A percentile compares a stretch with the other conserved stretches of the same genome.
These are phyloP conservation scores for Parauchenoglanis punctatus DNA, from an alignment of 2,797 vertebrate genomes.

Conservation along the genomic window DNA sequence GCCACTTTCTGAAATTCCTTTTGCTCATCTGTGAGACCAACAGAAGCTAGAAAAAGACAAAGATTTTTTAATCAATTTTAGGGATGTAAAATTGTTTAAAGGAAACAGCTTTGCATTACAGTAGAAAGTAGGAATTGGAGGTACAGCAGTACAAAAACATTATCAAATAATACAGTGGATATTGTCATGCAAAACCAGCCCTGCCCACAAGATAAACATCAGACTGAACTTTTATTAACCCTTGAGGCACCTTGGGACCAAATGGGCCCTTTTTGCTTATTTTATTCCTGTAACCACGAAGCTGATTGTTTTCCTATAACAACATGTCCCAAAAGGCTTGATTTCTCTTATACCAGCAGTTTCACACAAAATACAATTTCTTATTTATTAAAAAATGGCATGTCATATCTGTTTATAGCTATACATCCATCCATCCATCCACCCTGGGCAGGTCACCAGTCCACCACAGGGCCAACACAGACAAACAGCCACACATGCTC, in stretches of 20 bases:
- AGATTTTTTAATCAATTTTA: neutral
- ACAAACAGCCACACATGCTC: no score
- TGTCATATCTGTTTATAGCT: neutral
- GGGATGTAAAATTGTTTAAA: neutral
- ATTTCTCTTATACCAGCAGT: no score
- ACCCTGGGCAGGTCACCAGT: no score
- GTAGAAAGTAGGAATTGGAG: neutral
- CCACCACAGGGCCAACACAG: no score
- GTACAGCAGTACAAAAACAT: neutral
- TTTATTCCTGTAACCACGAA: neutral
- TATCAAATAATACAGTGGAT: neutral
- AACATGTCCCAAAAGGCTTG: neutral
- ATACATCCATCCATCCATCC: neutral
- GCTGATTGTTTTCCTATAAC: neutral
- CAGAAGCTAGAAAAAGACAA: slow-evolving; percentile 74
- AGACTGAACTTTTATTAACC: neutral
- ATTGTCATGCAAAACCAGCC: neutral
- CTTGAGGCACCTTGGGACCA: no score
- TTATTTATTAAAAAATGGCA: neutral
- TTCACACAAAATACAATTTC: neutral
- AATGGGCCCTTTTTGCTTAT: no score
- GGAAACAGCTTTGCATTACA: neutral
- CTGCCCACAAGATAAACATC: neutral
- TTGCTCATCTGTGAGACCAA: slow-evolving; percentile 91
- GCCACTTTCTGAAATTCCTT: slow-evolving; percentile 96